Conservation (phyloP, 2,888 invertebrate species). For the Monochamus alternatus region DNA sequence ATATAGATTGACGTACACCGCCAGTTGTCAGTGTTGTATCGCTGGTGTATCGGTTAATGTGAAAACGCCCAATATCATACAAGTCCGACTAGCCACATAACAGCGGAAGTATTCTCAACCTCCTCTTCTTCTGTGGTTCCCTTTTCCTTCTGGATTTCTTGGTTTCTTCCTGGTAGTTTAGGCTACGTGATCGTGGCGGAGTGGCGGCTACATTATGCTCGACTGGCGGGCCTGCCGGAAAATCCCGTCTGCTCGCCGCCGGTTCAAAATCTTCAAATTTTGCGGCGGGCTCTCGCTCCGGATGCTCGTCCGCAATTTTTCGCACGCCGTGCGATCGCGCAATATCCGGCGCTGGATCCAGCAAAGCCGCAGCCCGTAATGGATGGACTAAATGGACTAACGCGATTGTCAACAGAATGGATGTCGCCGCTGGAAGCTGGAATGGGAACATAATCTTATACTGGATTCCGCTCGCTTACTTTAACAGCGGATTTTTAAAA, state of each 20-base stretch:
- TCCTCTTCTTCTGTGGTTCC: constrained; percentile 12
- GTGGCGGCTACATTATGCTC: constrained; percentile 24
- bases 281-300: not conserved
- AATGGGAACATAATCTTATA: constrained; percentile 1
- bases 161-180: not conserved
- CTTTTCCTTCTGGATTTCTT: constrained; percentile 17
- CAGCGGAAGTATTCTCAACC: constrained; percentile 24
- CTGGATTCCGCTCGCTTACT: not conserved
- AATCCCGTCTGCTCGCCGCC: constrained; percentile 29
- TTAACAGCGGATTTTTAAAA: too few species aligned
- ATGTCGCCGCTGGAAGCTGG: not conserved
- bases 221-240: constrained; percentile 24
- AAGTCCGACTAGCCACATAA: constrained; percentile 25
- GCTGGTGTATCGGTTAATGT: too few species aligned
- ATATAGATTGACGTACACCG: too few species aligned
- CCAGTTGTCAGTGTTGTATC: too few species aligned
- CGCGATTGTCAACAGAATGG: not conserved
- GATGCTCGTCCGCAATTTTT: not conserved
- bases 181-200: not conserved
- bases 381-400: not conserved
- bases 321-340: not conserved
- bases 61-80: too few species aligned
- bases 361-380: not conserved
- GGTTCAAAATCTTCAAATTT: constrained; percentile 9
- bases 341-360: not conserved